A percentile compares a stretch with the other conserved stretches of the same genome.
phyloP scores from a whole-genome alignment of 2,888 invertebrate species.

The Dermolepida albohirtum region DNA sequence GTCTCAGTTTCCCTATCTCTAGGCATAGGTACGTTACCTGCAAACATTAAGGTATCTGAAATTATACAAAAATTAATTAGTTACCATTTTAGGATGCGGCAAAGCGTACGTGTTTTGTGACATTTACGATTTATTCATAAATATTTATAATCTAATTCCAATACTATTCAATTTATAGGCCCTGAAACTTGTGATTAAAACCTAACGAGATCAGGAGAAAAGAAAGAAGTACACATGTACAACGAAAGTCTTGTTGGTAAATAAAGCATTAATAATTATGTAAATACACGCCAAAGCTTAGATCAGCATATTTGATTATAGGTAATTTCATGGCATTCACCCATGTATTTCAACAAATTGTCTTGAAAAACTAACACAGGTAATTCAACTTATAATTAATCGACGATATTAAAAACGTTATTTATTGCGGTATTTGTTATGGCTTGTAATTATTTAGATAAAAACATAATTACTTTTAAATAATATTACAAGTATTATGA shows the following conservation, averaged over 20 bases:
- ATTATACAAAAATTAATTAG: slow-evolving; percentile 37
- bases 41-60: slow-evolving; percentile 38
- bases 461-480: slow-evolving; percentile 25
- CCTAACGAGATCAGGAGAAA: neutral
- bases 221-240: no score
- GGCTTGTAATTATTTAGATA: slow-evolving; percentile 16
- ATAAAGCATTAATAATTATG: slow-evolving; percentile 22
- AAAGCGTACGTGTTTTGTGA: neutral
- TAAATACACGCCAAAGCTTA: slow-evolving; percentile 19
- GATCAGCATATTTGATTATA: slow-evolving; percentile 9
- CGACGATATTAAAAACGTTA: slow-evolving; percentile 1
- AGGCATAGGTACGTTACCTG: slow-evolving; percentile 25
- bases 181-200: neutral
- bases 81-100: neutral
- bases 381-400: slow-evolving; percentile 17
- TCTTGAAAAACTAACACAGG: neutral
- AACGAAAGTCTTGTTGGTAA: neutral
- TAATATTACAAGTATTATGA: neutral
- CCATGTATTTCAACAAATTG: neutral
- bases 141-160: slow-evolving; percentile 10
- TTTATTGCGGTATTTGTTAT: slow-evolving; percentile 5
- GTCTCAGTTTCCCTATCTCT: slow-evolving; percentile 16
- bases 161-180: neutral
- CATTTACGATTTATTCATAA: slow-evolving; percentile 4
- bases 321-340: neutral